Evolutionary conservation across 30 jellyfish, hydroid and myxozoan species (phyloP).

Genomic region (Clytia hemisphaerica): DNA sequence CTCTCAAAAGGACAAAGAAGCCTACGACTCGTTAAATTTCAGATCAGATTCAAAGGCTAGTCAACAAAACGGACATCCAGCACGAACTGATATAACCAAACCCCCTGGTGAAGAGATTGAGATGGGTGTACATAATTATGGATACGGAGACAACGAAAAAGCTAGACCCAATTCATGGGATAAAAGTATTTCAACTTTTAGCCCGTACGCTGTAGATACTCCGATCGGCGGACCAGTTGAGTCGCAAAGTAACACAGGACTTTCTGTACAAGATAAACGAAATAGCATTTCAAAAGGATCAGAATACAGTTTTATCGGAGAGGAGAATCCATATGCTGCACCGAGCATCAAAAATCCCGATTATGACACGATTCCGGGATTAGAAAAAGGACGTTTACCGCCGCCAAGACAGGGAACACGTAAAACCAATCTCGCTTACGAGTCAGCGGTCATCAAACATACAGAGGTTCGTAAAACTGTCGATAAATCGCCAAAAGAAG

Average conservation of each 20-base stretch:
- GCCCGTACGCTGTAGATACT: conserved; percentile 13
- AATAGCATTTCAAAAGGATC: background rate
- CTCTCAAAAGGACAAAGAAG: too few species aligned
- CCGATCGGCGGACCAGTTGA: background rate
- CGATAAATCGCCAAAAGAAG: background rate
- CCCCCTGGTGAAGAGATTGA: conserved; percentile 2
- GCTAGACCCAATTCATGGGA: conserved; percentile 11
- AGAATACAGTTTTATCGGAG: conserved; percentile 1
- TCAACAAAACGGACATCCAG: too few species aligned
- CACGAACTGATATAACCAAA: too few species aligned
- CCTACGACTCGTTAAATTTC: too few species aligned
- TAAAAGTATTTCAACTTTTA: background rate
- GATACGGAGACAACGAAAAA: conserved; percentile 12
- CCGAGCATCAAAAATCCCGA: background rate
- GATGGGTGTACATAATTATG: conserved; percentile 18
- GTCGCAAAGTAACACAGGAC: background rate
- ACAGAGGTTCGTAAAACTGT: background rate
- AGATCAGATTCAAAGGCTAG: too few species aligned
- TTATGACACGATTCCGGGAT: conserved; percentile 4
- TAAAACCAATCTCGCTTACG: background rate
- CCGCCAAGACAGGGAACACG: background rate
- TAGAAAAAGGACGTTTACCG: background rate
- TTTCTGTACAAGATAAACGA: background rate
- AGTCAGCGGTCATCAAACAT: conserved; percentile 1
- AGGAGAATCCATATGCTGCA: background rate